These are phyloP conservation scores for Troides oblongomaculatus DNA, from an alignment of 2,888 invertebrate genomes.

Conservation along the genomic window DNA sequence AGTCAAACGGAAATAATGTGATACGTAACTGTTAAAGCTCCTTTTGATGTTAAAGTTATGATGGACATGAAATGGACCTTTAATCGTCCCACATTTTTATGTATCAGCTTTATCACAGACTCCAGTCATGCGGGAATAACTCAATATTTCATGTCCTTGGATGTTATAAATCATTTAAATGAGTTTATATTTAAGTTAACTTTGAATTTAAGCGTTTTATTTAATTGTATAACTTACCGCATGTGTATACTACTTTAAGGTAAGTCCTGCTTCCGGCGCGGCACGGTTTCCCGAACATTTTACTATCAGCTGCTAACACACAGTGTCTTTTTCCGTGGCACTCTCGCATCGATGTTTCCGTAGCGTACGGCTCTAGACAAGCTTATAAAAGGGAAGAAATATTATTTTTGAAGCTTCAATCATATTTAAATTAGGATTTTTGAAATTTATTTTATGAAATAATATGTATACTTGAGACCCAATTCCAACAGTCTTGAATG, in stretches of 20 bases:
- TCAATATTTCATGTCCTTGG: constrained; percentile 21
- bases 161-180: constrained; percentile 15
- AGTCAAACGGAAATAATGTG: too few relatives aligned
- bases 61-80: constrained; percentile 18
- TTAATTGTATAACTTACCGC: constrained; percentile 82
- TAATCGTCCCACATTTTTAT: constrained; percentile 25
- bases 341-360: constrained; percentile 93
- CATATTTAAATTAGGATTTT: neutral
- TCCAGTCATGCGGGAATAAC: constrained; percentile 20
- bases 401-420: neutral
- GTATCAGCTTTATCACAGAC: constrained; percentile 21
- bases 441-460: too few relatives aligned
- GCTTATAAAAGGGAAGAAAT: constrained; percentile 74
- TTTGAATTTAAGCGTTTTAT: neutral
- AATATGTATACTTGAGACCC: too few relatives aligned
- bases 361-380: constrained; percentile 92
- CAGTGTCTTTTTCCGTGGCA: constrained; percentile 92
- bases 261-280: constrained; percentile 89
- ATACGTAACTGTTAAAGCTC: neutral
- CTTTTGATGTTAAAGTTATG: constrained; percentile 17
- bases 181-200: neutral
- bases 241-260: constrained; percentile 92
- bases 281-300: constrained; percentile 91
- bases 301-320: constrained; percentile 88
- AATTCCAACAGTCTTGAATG: too few relatives aligned